phyloP scores from a whole-genome alignment of 2,113 vertebrate species.

The Ctenodactylus gundi region DNA sequence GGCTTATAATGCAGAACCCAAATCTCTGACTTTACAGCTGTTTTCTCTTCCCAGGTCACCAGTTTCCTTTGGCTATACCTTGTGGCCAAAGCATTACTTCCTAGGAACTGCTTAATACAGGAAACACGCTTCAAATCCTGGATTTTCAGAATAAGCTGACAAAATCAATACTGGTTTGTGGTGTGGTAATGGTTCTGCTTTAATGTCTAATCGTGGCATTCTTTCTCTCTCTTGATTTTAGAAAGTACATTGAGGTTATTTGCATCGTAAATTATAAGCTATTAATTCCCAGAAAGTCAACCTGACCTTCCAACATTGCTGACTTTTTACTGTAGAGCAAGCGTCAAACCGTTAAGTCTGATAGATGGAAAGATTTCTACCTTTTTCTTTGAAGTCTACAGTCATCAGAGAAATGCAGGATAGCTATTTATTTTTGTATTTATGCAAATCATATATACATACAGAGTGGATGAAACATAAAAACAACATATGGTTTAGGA shows the following conservation, averaged over 20 bases:
- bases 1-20: not conserved
- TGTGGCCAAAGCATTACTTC: not conserved
- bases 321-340: not conserved
- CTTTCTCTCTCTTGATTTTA: not conserved
- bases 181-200: not conserved
- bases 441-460: conserved; percentile 67
- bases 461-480: conserved; percentile 53
- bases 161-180: not conserved
- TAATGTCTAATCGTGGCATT: not conserved
- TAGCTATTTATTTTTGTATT: conserved; percentile 77
- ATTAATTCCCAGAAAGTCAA: not conserved
- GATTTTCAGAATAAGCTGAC: not conserved
- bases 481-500: conserved; percentile 71
- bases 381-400: conserved; percentile 36
- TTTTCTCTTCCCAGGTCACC: not conserved
- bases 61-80: not conserved
- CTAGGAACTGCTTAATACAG: not conserved
- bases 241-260: conserved; percentile 28
- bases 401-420: conserved; percentile 50
- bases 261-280: conserved; percentile 1
- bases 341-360: not conserved
- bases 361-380: not conserved
- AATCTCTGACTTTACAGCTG: not conserved
- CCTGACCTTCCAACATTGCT: not conserved
- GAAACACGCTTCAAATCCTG: not conserved